Conservation (phyloP, 2,797 vertebrate genomes). For the Clarias platycephalus region DNA sequence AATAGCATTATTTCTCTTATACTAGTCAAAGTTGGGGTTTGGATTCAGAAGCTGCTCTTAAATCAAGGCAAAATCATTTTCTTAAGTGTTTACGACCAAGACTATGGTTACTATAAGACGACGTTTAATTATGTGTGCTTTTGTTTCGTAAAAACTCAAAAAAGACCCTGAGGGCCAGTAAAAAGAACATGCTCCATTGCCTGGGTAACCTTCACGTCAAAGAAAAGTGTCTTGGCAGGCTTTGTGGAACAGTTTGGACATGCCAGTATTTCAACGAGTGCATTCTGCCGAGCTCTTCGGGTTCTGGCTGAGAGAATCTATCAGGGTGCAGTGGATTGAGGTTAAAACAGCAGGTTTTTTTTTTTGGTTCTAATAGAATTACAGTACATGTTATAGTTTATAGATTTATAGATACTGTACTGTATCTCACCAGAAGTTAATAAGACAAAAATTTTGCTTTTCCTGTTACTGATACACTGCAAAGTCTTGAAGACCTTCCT, state of each 20-base stretch:
- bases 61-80: not conserved
- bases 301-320: conserved; percentile 34
- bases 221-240: conserved; percentile 37
- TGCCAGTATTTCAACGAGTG: conserved; percentile 28
- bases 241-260: conserved; percentile 29
- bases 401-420: not conserved
- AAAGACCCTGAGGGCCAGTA: conserved; percentile 14
- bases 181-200: conserved; percentile 1
- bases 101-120: not conserved
- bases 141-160: conserved; percentile 21
- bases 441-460: not conserved
- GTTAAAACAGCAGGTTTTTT: not conserved
- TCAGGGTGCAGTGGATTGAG: not conserved
- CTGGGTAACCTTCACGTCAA: conserved; percentile 30
- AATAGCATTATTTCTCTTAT: conserved; percentile 11
- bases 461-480: not conserved
- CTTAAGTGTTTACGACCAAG: conserved; percentile 1
- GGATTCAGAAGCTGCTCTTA: conserved; percentile 2
- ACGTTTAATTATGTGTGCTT: conserved; percentile 21
- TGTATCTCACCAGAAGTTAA: not conserved
- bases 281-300: not conserved
- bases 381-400: not conserved
- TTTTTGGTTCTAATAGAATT: not conserved
- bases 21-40: not conserved
- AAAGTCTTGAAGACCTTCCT: not conserved